A percentile compares a stretch with the other conserved stretches of the same genome.
Conservation (phyloP, 2,888 invertebrate genomes). For the Automeris io region DNA sequence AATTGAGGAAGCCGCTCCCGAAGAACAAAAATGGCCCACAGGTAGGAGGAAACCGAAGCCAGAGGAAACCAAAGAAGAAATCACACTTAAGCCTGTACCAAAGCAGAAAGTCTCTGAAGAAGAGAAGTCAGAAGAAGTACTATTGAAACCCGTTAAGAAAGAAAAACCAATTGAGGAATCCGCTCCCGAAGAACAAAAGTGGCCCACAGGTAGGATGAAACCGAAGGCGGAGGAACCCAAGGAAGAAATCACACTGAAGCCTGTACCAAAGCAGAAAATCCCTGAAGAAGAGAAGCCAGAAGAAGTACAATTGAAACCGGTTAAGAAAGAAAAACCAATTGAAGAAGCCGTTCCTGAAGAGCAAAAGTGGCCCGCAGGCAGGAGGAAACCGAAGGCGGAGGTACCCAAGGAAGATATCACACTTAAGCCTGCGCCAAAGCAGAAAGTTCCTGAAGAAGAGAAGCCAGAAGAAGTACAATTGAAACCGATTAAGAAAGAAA, state of each 20-base stretch:
- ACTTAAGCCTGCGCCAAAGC: conserved; percentile 43
- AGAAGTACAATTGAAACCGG: conserved; percentile 15
- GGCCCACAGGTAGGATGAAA: conserved; percentile 12
- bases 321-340: conserved; percentile 17
- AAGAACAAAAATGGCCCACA: conserved; percentile 15
- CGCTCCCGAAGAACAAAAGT: conserved; percentile 34
- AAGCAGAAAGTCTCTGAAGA: conserved; percentile 47
- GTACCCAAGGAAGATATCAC: conserved; percentile 32
- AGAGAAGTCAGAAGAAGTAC: conserved; percentile 54
- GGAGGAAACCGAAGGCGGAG: conserved; percentile 25
- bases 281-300: conserved; percentile 10
- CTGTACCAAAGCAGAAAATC: conserved; percentile 9
- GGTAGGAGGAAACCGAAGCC: conserved; percentile 34
- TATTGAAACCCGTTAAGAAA: conserved; percentile 18
- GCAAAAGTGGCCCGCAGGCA: conserved; percentile 35
- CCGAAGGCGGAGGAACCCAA: conserved; percentile 13
- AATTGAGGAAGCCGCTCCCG: conserved; percentile 1
- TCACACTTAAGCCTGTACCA: conserved; percentile 35
- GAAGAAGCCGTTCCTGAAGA: conserved; percentile 29
- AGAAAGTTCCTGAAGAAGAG: conserved; percentile 23
- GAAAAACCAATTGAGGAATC: conserved; percentile 6
- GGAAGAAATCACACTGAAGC: conserved; percentile 15
- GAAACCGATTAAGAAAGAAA: conserved; percentile 19
- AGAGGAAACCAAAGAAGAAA: conserved; percentile 17
- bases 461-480: conserved; percentile 22